Conservation (phyloP, 2,797 vertebrate genomes). For the Sitta carolinensis region DNA sequence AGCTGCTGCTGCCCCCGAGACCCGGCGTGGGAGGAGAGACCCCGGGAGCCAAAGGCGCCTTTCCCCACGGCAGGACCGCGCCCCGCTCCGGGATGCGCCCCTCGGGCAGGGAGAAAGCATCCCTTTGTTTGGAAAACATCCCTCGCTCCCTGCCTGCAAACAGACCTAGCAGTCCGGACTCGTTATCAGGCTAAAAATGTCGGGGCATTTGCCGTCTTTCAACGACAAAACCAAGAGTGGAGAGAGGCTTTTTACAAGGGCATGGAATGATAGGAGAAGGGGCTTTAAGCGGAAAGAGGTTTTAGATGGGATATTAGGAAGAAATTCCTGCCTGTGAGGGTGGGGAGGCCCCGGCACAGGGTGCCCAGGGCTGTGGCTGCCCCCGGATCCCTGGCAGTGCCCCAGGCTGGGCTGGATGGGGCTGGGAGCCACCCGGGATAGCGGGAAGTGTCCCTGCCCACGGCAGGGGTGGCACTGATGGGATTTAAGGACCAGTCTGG, state of each 20-base stretch:
- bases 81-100: no score
- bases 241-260: background rate
- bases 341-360: background rate
- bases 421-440: background rate
- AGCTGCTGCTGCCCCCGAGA: background rate
- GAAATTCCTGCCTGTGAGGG: background rate
- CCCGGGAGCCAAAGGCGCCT: background rate
- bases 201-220: background rate
- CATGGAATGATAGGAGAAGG: background rate
- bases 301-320: background rate
- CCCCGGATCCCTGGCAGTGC: background rate
- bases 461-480: background rate
- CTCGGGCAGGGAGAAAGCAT: background rate
- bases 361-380: background rate
- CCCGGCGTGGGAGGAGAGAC: background rate
- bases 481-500: background rate
- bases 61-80: fast-evolving
- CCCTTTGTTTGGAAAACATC: background rate
- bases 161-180: background rate
- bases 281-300: background rate
- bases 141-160: background rate
- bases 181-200: background rate
- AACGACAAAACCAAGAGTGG: background rate
- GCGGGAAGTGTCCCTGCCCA: background rate
- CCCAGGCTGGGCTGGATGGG: background rate